Base-by-base conservation (phyloP, 2,888 invertebrate species). In the Epinotia ramella region DNA sequence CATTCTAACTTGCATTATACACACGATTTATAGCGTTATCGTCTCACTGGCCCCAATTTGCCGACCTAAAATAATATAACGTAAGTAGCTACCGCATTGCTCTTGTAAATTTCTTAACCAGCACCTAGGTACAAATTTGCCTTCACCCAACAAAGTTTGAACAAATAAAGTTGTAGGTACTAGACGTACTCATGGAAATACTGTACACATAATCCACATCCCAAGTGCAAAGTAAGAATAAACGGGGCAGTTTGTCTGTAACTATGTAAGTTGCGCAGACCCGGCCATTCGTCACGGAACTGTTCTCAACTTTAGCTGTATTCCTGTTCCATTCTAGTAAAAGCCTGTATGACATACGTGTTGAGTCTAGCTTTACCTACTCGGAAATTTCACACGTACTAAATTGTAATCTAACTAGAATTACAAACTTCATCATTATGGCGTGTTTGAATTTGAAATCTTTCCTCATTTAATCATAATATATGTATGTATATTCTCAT, bases 231-330 rank as follows among this genome's bases (percentile, higher is more conserved):
- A 75, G 60, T 66, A 75, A 71, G 65, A 70, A 66, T 66, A 71
- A 66, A 59, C 65, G 65, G 65, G 24, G 65, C 60, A 71, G 70
- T 75, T 75, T 66, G 75, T 71, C 16, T 64, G 71, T 71, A 66
- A 71, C 69, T 69, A 63, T 65, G 64, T 60, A 66, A 75, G 70
- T 75, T 75, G 70, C 13, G 20, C 24, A 53, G 65, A 53, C 60
- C 73, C 49, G 62, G 66, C 75, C 59, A 75, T 75, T 60, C 53
- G 65, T 75, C 75, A 65, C 46, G 63, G 44, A 63, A 63, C 46
- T 57, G 68, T 24, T 71, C 60, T 60, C 65, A 70, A 71, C 65
- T 71, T 75, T 73, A 62, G 73, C 75, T 53, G 65, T 66, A 70
- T 71, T 64, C 70, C 40, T 75, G 59, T 40, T 59, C 11, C n/a